Evolutionary conservation across 1,140 invertebrate species (phyloP).

Genomic region (Dendrolimus kikuchii): DNA sequence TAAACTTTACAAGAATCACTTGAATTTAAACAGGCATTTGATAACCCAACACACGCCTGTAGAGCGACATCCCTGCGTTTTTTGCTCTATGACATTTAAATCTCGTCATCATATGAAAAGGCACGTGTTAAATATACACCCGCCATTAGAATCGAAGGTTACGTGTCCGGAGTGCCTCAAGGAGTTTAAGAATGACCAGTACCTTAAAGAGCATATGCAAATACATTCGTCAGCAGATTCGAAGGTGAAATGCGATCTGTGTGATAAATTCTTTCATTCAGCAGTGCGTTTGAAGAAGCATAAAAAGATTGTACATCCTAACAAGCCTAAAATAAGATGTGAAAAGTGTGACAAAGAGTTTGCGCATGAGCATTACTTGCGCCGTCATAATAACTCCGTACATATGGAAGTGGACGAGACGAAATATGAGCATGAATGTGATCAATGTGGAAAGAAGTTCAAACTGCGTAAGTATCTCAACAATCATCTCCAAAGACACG

Average conservation of each 20-base stretch:
- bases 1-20: conserved; percentile 49
- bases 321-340: conserved; percentile 52
- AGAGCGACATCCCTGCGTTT: conserved; percentile 49
- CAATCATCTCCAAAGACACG: conserved; percentile 55
- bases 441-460: conserved; percentile 60
- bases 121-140: conserved; percentile 58
- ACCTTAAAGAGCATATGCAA: conserved; percentile 61
- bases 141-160: conserved; percentile 60
- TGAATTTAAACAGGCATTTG: conserved; percentile 53
- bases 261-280: conserved; percentile 58
- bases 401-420: conserved; percentile 53
- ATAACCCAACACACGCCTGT: conserved; percentile 53
- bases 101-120: conserved; percentile 57
- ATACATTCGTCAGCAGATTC: conserved; percentile 50
- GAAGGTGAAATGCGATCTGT: conserved; percentile 58
- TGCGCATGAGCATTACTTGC: conserved; percentile 52
- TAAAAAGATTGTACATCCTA: conserved; percentile 61
- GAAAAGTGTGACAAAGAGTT: conserved; percentile 62
- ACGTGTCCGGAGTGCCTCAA: conserved; percentile 56
- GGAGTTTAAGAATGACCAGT: conserved; percentile 64
- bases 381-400: conserved; percentile 52
- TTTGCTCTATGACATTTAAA: conserved; percentile 60
- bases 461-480: conserved; percentile 54
- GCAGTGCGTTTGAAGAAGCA: conserved; percentile 57
- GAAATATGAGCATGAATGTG: conserved; percentile 47